Base-by-base conservation (phyloP, 2,888 invertebrate genomes). In the Galeopsomyia nigrocyanea region DNA sequence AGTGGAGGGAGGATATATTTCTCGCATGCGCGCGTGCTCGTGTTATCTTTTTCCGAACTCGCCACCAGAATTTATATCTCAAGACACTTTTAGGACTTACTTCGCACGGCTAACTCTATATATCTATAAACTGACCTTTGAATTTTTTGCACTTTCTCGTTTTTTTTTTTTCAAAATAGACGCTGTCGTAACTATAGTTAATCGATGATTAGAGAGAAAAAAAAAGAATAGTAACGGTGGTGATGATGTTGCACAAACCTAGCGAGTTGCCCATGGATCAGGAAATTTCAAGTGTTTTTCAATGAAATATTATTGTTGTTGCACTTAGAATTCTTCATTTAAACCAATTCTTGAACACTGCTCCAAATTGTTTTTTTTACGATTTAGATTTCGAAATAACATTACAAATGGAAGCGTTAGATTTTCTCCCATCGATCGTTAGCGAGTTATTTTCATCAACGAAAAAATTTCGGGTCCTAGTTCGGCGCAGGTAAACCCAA, bases 241-340 rank as follows among this genome's bases (percentile, higher is more conserved):
- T 13, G 39, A 39, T 39, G 13, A n/a, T 39, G 7, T 39, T 39
- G 13, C 26, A 77, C 77, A 31, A 72, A 77, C 78, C 78, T 77
- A 75, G 77, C 31, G 26, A 69, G 66, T 78, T 77, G n/a, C 76
- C 76, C 78, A 76, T 77, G 19, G 57, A 46, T 56, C 1, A 39
- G 58, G 17, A 46, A 19, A 51, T 69, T 55, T 60, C 60, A 31
- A 49, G 7, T 49, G 3, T 19, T 67, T 46, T 53, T 21, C 39
- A 56, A 51, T 19, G 19, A 57, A 66, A 66, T 17, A 14, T 47
- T 46, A 50, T 22, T 14, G 26, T 17, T 31, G 22, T 39, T 19
- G 7, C 39, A 10, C 39, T 66, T 66, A n/a, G 10, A 19, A 49
- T 50, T 17, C 26, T 47, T 49, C 66, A 66, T 66, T 50, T 57